These are phyloP conservation scores for Baronia brevicornis DNA, from an alignment of 2,888 invertebrate species.

Conservation along the genomic window DNA sequence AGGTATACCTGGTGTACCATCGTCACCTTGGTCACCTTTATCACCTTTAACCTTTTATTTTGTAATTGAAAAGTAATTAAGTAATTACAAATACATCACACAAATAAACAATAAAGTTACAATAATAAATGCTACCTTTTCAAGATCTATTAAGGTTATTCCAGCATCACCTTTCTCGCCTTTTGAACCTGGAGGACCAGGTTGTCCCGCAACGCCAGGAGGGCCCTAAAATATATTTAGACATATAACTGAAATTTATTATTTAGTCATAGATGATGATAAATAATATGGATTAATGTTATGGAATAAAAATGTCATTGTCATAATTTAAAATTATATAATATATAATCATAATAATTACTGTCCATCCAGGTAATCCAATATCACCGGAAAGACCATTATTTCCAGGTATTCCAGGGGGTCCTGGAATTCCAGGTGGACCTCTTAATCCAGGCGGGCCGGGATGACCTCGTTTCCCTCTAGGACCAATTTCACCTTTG, in stretches of 20 bases:
- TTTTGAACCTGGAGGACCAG: conserved; percentile 77
- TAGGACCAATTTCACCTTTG: conserved; percentile 59
- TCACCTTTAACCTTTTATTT: conserved; percentile 72
- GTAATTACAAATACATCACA: too few species aligned
- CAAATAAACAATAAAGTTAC: conserved; percentile 7
- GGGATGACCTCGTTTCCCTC: conserved; percentile 81
- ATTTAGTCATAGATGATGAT: conserved; percentile 6
- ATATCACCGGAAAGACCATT: conserved; percentile 84
- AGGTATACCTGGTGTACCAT: conserved; percentile 71
- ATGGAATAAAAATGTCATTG: too few species aligned
- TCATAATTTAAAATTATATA: too few species aligned
- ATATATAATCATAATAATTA: conserved; percentile 28
- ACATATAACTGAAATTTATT: conserved; percentile 10
- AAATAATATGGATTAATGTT: too few species aligned
- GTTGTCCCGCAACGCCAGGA: conserved; percentile 79
- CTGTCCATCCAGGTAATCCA: conserved; percentile 87
- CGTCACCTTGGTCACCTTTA: conserved; percentile 82
- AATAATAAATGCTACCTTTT: conserved; percentile 46
- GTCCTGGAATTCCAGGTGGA: conserved; percentile 81
- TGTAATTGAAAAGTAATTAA: conserved; percentile 3
- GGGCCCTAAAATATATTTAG: conserved; percentile 74
- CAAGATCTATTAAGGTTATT: conserved; percentile 45
- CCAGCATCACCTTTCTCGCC: conserved; percentile 84
- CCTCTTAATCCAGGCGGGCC: conserved; percentile 88
- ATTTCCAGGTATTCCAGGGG: conserved; percentile 81